phyloP scores from a whole-genome alignment of 2,113 vertebrate species.

The Chloebia gouldiae region DNA sequence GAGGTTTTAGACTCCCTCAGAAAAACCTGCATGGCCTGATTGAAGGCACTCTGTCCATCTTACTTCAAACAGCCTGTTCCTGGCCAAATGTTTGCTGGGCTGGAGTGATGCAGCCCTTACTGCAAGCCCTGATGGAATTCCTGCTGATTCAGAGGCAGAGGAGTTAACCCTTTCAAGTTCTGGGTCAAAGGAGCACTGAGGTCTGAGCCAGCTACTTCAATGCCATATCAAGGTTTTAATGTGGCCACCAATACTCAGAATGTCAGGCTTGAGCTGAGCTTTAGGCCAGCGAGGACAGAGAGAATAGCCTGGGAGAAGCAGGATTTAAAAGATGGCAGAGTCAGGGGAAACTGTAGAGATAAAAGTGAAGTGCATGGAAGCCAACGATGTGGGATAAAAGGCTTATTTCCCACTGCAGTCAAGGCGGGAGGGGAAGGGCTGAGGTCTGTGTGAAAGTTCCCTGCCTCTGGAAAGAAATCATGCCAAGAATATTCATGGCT shows the following conservation, averaged over 20 bases:
- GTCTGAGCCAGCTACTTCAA: background rate
- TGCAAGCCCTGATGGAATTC: background rate
- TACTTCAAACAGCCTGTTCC: background rate
- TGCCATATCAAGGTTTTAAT: background rate
- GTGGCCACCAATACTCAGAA: background rate
- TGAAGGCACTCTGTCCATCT: background rate
- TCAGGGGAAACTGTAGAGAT: background rate
- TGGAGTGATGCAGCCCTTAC: background rate
- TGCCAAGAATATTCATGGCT: background rate
- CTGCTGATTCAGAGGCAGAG: background rate
- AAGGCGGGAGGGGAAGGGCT: background rate
- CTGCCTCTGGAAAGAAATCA: background rate
- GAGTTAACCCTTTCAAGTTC: conserved; percentile 42
- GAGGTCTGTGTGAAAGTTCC: background rate
- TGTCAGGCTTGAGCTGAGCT: background rate
- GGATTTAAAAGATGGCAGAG: conserved; percentile 40
- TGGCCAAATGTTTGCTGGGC: background rate
- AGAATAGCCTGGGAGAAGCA: background rate
- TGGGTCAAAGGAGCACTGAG: conserved; percentile 1
- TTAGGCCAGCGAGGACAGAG: background rate
- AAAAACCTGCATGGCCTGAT: background rate
- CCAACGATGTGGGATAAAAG: conserved; percentile 43
- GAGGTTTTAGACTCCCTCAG: background rate
- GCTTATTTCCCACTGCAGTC: background rate
- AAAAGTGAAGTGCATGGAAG: conserved; percentile 25